Evolutionary conservation across 37 sponge, comb jelly and placozoan species (phyloP), one percentile per base, ranked within the genome.

Genomic region (Bolinopsis microptera): DNA sequence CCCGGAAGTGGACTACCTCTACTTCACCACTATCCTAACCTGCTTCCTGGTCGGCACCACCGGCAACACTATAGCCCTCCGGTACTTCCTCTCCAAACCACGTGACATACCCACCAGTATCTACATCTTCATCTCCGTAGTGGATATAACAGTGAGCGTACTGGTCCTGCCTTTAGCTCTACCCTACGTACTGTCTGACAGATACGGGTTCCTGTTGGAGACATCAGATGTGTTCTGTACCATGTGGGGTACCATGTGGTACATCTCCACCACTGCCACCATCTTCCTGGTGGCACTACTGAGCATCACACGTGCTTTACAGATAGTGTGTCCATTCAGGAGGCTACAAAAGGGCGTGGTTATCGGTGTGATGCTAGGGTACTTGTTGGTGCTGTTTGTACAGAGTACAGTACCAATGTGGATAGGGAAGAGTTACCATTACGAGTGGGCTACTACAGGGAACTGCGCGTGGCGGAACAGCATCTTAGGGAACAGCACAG

Each of bases 211-310:
- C 35, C 0, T 77, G 5, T 18, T 77, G 0, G 37, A 35, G 33
- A 77, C 27, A 18, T 48, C 61, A 48, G 21, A 5, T 32, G 36
- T 31, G 2, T 31, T 77, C 36, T 77, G 80, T 32, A 77, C 27
- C 80, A 32, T 34, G 21, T 77, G 80, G 80, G 80, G 80, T 18
- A 32, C 33, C 18, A 21, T 77, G 9, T 77, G 80, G 80, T 77
- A 33, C 32, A 32, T 34, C 21, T 77, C 9, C 21, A 32, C 80
- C 35, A 28, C 33, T 22, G 36, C 18, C 9, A 35, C 80, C 1
- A 18, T 77, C 18, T 77, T 77, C 80, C 80, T 77, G 36, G 80
- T 77, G 35, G 80, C 80, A 77, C 8, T 77, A 0, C 34, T 77
- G 33, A 77, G 80, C 36, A 77, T 77, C 2, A 35, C 80, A 1